These are phyloP conservation scores for Fragum sueziense DNA, from an alignment of 2,888 invertebrate species.

Conservation along the genomic window DNA sequence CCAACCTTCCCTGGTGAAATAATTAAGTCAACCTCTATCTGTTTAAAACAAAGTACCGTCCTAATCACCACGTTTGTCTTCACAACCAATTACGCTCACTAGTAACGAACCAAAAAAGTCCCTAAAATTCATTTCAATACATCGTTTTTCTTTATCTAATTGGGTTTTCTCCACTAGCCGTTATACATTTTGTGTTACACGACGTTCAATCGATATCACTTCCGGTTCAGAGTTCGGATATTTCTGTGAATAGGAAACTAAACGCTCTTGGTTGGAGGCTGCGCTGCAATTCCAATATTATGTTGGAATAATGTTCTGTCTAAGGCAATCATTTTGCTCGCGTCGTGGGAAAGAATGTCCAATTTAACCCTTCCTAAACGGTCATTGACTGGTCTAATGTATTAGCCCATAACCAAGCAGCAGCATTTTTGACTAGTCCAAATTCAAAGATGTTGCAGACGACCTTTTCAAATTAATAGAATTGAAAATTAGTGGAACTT, in stretches of 20 bases:
- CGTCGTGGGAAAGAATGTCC: not conserved
- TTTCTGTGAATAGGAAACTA: conserved; percentile 24
- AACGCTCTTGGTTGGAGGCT: conserved; percentile 1
- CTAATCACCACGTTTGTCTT: conserved; percentile 4
- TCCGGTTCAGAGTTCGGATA: conserved; percentile 35
- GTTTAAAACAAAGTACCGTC: not conserved
- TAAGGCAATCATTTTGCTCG: conserved; percentile 1
- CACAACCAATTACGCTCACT: conserved; percentile 11
- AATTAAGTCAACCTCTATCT: conserved; percentile 1
- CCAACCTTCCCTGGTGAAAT: conserved; percentile 9
- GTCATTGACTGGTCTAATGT: too few species aligned
- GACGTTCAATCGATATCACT: conserved; percentile 42
- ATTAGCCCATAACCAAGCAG: too few species aligned
- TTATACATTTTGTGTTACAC: conserved; percentile 22
- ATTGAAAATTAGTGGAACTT: too few species aligned
- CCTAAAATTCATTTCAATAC: not conserved
- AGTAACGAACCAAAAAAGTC: conserved; percentile 1
- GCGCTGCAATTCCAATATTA: conserved; percentile 16
- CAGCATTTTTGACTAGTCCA: too few species aligned
- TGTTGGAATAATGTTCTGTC: not conserved
- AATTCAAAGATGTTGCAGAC: too few species aligned
- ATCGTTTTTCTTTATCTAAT: not conserved
- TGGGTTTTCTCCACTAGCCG: not conserved
- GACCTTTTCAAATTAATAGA: too few species aligned
- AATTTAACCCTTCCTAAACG: too few species aligned